These are phyloP conservation scores for Tenodera sinensis DNA, from an alignment of 2,888 invertebrate species.

Conservation along the genomic window DNA sequence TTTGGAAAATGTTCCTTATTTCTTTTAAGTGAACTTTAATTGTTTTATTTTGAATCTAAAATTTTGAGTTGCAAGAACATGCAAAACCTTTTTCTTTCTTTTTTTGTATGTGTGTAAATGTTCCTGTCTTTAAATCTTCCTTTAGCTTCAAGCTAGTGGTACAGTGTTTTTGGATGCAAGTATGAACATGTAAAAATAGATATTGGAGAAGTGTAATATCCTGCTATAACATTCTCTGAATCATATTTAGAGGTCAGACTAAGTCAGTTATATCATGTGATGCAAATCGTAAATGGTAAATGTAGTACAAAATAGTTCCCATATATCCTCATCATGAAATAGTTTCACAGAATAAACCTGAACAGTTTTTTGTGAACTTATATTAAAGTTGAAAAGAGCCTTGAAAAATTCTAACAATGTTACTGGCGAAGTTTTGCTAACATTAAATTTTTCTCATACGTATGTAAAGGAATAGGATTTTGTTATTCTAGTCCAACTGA, in stretches of 20 bases:
- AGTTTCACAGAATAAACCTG: neutral
- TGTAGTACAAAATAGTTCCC: neutral
- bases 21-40: no score
- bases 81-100: no score
- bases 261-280: neutral
- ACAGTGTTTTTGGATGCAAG: neutral
- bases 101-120: no score
- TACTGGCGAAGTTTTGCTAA: neutral
- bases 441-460: neutral
- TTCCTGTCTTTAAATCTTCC: neutral
- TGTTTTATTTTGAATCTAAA: no score
- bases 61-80: no score
- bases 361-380: neutral
- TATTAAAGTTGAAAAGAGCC: neutral
- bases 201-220: neutral
- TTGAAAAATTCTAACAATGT: neutral
- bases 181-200: neutral
- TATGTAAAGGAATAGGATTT: neutral
- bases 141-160: neutral
- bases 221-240: neutral
- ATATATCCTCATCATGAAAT: neutral
- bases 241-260: neutral
- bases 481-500: slow-evolving; percentile 6
- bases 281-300: neutral
- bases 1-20: no score